Conservation (phyloP, 2,888 invertebrate genomes). For the Hirtodrosophila confusa region DNA sequence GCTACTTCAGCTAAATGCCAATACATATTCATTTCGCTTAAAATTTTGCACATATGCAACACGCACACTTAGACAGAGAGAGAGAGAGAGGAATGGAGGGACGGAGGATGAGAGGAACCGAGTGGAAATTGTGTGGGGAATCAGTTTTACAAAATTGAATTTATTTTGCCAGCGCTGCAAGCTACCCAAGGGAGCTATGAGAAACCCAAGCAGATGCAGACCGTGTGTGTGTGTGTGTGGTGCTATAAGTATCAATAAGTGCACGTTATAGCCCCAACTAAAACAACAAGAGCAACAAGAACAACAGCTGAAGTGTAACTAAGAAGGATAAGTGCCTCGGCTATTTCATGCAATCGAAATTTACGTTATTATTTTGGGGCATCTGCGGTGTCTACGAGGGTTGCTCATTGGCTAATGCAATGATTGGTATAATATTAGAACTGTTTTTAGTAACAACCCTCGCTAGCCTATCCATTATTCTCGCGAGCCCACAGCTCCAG, state of each 20-base stretch:
- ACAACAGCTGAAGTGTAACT: conserved; percentile 70
- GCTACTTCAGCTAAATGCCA: conserved; percentile 77
- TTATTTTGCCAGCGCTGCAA: conserved; percentile 73
- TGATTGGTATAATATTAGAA: too few species aligned
- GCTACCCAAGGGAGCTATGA: conserved; percentile 62
- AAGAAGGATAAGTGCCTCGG: conserved; percentile 73
- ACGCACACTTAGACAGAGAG: conserved; percentile 43
- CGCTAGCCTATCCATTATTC: conserved; percentile 2
- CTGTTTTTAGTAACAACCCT: neutral
- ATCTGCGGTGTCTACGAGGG: conserved; percentile 11
- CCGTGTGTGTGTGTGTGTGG: conserved; percentile 44
- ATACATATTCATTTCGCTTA: conserved; percentile 75
- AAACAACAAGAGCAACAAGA: conserved; percentile 31
- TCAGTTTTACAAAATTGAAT: conserved; percentile 79
- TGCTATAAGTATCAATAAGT: conserved; percentile 77
- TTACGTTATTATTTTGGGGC: conserved; percentile 69
- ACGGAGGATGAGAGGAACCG: conserved; percentile 1
- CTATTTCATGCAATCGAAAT: conserved; percentile 59
- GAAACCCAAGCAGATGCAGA: conserved; percentile 45
- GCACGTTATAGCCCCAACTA: conserved; percentile 56
- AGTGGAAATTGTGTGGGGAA: conserved; percentile 75
- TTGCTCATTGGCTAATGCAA: conserved; percentile 27
- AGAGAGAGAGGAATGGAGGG: conserved; percentile 13
- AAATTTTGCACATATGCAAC: conserved; percentile 76
- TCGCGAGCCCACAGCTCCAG: neutral